Base-by-base conservation (phyloP, 2,888 invertebrate genomes). In the Ormyrus pomaceus region DNA sequence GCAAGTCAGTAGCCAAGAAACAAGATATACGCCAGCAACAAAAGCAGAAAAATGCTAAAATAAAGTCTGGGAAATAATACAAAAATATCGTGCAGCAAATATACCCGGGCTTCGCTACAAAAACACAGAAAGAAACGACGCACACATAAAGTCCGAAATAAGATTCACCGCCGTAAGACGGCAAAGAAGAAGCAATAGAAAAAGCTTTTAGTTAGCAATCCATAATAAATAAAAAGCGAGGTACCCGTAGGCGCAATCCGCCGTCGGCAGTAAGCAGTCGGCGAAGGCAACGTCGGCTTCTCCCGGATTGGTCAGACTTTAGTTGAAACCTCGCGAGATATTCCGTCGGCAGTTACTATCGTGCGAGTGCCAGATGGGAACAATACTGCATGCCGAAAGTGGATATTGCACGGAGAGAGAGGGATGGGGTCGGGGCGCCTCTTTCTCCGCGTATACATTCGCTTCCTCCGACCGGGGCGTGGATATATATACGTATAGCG, bases 361-460 rank as follows among this genome's bases (percentile, higher is more conserved):
- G 81, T 80, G 77, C 84, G 62, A 82, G 81, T 82, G 82, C 84
- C 84, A 84, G 83, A 84, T 83, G 85, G 68, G 83, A 85, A 84
- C 85, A 85, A 85, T 85, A 83, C 82, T 78, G 78, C 77, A 82
- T 82, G 82, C 80, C 71, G 77, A 71, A 82, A 83, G 81, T 82
- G 83, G 81, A 83, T 85, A 82, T 80, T 82, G 79, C 81, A 19
- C 55, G 34, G 79, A 19, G 55, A 46, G n/a, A 53, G 53, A 8
- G 2, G 8, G 34, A 5, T 48, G 48, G 4, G 51, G n/a, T 6
- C 58, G 4, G 1, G 6, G 5, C 13, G 9, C 11, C 65, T 71
- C 65, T 51, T 46, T 51, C 51, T 46, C 56, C 10, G 6, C 5
- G 7, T 11, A 45, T 9, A 46, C 19, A 48, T 19, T 55, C 46